Percentiles rank a stretch among this genome's conserved stretches.
Conservation (phyloP, 2,113 vertebrate species). For the Leptosomus discolor region DNA sequence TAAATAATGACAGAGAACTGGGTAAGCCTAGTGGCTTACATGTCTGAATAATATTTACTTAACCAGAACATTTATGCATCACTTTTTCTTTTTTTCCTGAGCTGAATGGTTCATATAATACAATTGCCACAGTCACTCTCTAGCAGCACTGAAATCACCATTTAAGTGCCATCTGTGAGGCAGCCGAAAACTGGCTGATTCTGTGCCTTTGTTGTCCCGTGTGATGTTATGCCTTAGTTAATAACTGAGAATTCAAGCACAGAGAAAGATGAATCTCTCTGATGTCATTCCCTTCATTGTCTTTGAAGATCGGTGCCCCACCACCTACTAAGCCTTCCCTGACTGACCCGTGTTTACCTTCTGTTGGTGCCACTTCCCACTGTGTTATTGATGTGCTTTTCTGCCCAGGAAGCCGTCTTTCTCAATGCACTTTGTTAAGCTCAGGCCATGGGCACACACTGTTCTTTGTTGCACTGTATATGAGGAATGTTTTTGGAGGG, state of each 20-base stretch:
- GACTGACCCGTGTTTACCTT: conserved; percentile 77
- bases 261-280: conserved; percentile 56
- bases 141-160: conserved; percentile 41
- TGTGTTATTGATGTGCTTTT: conserved; percentile 81
- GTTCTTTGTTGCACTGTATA: conserved; percentile 63
- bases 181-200: conserved; percentile 65
- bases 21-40: neutral
- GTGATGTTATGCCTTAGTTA: conserved; percentile 72
- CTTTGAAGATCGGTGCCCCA: conserved; percentile 46
- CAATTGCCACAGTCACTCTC: conserved; percentile 50
- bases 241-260: conserved; percentile 54
- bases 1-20: conserved; percentile 41
- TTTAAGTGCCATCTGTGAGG: conserved; percentile 77
- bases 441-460: conserved; percentile 49
- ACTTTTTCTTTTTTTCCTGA: neutral
- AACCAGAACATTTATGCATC: neutral
- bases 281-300: conserved; percentile 70
- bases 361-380: conserved; percentile 79
- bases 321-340: conserved; percentile 67
- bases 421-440: conserved; percentile 65
- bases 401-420: conserved; percentile 66
- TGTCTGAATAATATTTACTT: conserved; percentile 55
- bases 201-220: conserved; percentile 51
- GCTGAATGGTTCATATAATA: conserved; percentile 35
- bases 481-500: conserved; percentile 37